Evolutionary conservation across 2,888 invertebrate species (phyloP).

Genomic region (Hedya salicella): DNA sequence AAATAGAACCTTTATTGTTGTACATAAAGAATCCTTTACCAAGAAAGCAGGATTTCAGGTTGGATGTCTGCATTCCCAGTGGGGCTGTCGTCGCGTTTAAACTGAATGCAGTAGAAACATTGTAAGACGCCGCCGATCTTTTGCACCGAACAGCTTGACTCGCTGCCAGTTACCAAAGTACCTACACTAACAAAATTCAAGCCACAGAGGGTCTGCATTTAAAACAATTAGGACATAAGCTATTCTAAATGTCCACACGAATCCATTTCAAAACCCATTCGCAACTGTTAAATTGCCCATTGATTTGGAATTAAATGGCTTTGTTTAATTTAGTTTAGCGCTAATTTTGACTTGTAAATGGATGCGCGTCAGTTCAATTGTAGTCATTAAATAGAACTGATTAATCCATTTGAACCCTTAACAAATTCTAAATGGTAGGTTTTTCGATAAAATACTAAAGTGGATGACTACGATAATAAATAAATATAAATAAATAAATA

Average conservation of each 20-base stretch:
- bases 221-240: background rate
- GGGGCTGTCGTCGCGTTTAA: slow-evolving; percentile 3
- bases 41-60: background rate
- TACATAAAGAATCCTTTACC: background rate
- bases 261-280: slow-evolving; percentile 15
- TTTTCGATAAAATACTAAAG: too few relatives aligned
- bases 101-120: slow-evolving; percentile 16
- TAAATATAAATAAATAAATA: too few relatives aligned
- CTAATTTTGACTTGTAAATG: slow-evolving; percentile 3
- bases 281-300: slow-evolving; percentile 16
- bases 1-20: background rate
- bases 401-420: too few relatives aligned
- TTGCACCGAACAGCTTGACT: too few relatives aligned
- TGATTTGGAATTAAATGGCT: slow-evolving; percentile 18
- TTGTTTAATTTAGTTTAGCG: slow-evolving; percentile 21
- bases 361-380: background rate
- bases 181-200: too few relatives aligned
- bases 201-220: background rate
- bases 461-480: too few relatives aligned
- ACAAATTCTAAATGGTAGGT: too few relatives aligned
- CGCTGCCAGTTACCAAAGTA: too few relatives aligned
- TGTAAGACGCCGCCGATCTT: slow-evolving; percentile 5
- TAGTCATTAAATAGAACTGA: too few relatives aligned
- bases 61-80: slow-evolving; percentile 3
- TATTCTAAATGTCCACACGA: slow-evolving; percentile 6